These are phyloP conservation scores for Cheilosia vernalis DNA, from an alignment of 2,888 invertebrate species.

Conservation along the genomic window DNA sequence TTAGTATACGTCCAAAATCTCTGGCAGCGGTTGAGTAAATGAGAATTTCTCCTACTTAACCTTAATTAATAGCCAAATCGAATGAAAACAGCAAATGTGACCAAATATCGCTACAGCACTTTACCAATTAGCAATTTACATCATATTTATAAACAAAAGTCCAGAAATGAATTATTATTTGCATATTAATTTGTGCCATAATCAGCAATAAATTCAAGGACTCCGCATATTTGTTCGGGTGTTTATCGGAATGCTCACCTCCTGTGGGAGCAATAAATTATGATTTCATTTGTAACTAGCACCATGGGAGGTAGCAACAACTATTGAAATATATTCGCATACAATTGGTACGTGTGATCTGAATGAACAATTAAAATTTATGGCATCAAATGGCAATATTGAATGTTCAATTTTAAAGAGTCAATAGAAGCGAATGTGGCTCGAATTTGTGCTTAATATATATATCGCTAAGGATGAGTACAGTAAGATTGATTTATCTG, in stretches of 20 bases:
- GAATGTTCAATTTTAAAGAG: conserved; percentile 12
- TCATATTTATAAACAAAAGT: conserved; percentile 32
- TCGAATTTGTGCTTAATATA: no score
- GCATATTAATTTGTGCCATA: conserved; percentile 37
- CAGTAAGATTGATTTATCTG: no score
- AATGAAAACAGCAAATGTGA: conserved; percentile 2
- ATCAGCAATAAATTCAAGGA: conserved; percentile 46
- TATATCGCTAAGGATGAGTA: no score
- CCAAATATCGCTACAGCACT: not conserved
- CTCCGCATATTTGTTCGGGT: conserved; percentile 19
- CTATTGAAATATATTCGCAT: conserved; percentile 18
- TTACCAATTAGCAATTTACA: conserved; percentile 48
- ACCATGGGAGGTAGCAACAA: conserved; percentile 6
- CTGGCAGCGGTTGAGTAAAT: no score
- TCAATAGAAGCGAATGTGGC: not conserved
- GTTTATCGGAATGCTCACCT: conserved; percentile 39
- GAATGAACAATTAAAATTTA: conserved; percentile 46
- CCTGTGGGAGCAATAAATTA: conserved; percentile 40
- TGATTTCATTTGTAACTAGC: conserved; percentile 32
- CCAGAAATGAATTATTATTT: conserved; percentile 41
- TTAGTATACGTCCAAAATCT: no score
- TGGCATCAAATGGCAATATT: conserved; percentile 23
- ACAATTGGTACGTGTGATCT: conserved; percentile 11
- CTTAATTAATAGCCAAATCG: conserved; percentile 2
- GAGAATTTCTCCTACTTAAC: no score